Base-by-base conservation (phyloP, 2,888 invertebrate species). In the Liodrosophila aerea region DNA sequence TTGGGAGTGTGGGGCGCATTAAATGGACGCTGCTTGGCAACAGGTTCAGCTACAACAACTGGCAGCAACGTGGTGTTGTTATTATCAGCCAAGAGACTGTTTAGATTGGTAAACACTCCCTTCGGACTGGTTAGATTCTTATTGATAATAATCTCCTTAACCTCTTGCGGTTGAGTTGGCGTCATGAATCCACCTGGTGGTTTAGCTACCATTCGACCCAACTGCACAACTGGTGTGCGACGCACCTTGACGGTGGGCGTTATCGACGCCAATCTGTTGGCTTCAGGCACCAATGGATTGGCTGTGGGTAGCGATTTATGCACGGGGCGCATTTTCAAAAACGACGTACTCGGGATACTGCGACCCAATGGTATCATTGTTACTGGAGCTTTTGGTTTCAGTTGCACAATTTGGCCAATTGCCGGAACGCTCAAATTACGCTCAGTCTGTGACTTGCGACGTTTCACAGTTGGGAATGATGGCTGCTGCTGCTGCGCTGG, bases 91-190 rank as follows among this genome's bases (percentile, higher is more conserved):
- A 81, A 37, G 9, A 81, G 44, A 44, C 64, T 85, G 39, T 85
- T 85, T 0, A 81, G 46, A 65, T 81, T 81, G 18, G 81, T 81
- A 1, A 81, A 81, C 7, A 81, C 76, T 7, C 81, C 81, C 33
- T 81, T 81, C 0, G 81, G 85, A 31, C 81, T 81, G 5, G 80
- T 56, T 59, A 77, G 22, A 47, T 78, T 77, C 60, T 89, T 89
- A 46, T 87, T 88, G 5, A 89, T 89, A 4, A 86, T 69, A 65
- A 89, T 85, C 77, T 88, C 85, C 46, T 88, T 88, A 1, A 88
- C 78, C 0, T 82, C 72, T 59, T 87, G 87, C 1, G 76, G 59
- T 1, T 36, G 51, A 0, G 82, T 68, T 1, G 86, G 76, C 0
- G 59, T 53, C 2, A 16, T 33, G 18, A 75, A 65, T 4, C 45